Percentiles rank a stretch among this genome's conserved stretches.
Evolutionary conservation across 2,797 vertebrate genomes (phyloP).

Genomic region (Gymnothorax reevesii): DNA sequence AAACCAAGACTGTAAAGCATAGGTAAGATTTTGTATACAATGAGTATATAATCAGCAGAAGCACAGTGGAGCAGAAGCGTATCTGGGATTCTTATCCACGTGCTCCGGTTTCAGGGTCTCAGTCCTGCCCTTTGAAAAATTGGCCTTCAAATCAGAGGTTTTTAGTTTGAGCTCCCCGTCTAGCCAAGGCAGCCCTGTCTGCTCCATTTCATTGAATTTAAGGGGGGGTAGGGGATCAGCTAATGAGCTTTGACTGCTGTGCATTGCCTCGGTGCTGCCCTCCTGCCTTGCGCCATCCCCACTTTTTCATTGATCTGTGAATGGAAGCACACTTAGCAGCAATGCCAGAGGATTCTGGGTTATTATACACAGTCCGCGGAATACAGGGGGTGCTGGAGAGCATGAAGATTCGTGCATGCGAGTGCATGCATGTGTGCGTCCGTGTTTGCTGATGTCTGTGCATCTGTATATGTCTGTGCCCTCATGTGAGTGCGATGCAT

Average conservation of each 20-base stretch:
- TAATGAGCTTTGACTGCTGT: conserved; percentile 38
- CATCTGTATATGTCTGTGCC: background rate
- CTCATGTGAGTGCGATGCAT: background rate
- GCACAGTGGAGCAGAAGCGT: background rate
- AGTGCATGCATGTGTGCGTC: background rate
- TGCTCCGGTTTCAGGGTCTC: background rate
- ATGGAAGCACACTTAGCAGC: background rate
- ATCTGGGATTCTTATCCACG: background rate
- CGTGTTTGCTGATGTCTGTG: background rate
- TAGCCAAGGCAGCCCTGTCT: conserved; percentile 37
- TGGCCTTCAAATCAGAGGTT: background rate
- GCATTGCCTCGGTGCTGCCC: conserved; percentile 31
- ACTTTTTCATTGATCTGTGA: conserved; percentile 36
- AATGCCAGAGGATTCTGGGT: background rate
- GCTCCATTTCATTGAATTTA: conserved; percentile 49
- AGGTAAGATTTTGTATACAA: background rate
- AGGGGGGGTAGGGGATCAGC: conserved; percentile 44
- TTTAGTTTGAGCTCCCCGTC: conserved; percentile 12
- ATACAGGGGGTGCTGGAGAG: background rate
- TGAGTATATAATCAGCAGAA: background rate
- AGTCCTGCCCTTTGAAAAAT: background rate
- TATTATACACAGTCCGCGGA: background rate
- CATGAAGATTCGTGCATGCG: background rate
- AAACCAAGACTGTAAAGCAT: background rate
- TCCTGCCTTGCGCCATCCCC: conserved; percentile 13